Evolutionary conservation across 2,113 vertebrate genomes (phyloP).

Genomic region (Campylorhamphus procurvoides): DNA sequence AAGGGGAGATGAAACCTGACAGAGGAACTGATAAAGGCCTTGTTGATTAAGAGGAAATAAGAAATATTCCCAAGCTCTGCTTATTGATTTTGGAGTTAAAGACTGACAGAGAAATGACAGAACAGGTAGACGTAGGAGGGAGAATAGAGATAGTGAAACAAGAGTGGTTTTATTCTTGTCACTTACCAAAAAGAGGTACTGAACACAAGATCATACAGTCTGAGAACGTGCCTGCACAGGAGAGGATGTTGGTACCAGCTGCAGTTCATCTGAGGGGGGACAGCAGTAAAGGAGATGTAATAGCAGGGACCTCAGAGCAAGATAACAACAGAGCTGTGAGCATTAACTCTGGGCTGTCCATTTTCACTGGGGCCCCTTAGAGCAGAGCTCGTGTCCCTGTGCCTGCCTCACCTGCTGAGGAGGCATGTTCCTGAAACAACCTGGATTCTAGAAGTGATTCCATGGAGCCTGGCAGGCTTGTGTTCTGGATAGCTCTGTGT

Average conservation of each 20-base stretch:
- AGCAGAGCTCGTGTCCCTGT: neutral
- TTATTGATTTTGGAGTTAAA: neutral
- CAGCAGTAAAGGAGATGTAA: neutral
- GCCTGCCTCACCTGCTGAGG: neutral
- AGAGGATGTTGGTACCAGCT: neutral
- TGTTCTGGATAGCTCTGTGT: neutral
- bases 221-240: neutral
- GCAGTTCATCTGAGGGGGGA: neutral
- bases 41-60: neutral
- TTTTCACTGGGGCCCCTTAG: neutral
- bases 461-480: neutral
- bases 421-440: neutral
- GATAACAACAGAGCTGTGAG: neutral
- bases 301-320: neutral
- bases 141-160: neutral
- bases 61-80: neutral
- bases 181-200: neutral
- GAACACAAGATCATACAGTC: neutral
- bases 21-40: neutral
- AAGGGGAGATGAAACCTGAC: neutral
- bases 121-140: neutral
- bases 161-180: neutral
- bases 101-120: neutral
- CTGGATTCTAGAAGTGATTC: neutral
- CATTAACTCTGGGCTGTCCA: fast-evolving